Percentiles rank a stretch among this genome's conserved stretches.
phyloP scores from a whole-genome alignment of 2,888 invertebrate species.

The Melieria picta region DNA sequence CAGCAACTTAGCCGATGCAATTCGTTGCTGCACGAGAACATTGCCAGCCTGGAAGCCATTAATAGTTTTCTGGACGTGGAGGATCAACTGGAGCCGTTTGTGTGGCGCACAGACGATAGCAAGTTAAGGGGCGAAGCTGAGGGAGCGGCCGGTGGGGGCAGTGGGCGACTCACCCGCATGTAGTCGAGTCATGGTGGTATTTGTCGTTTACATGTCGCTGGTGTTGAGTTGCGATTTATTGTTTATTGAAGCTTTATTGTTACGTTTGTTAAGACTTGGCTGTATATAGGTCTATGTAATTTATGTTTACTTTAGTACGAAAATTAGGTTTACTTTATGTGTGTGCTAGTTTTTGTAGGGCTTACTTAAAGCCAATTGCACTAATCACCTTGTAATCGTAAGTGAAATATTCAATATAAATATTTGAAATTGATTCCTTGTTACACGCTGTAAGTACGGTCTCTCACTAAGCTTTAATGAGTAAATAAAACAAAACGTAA shows the following conservation, averaged over 20 bases:
- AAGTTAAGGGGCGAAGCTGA: constrained; percentile 56
- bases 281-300: too few relatives aligned
- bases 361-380: too few relatives aligned
- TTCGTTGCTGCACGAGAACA: constrained; percentile 81
- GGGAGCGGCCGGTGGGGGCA: constrained; percentile 38
- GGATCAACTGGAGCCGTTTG: constrained; percentile 87
- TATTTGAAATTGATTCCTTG: too few relatives aligned
- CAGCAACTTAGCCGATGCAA: constrained; percentile 85
- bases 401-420: too few relatives aligned
- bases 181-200: constrained; percentile 39
- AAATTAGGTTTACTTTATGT: too few relatives aligned
- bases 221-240: neutral
- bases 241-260: neutral
- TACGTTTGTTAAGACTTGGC: too few relatives aligned
- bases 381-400: too few relatives aligned
- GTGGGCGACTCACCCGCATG: constrained; percentile 49
- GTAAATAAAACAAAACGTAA: too few relatives aligned
- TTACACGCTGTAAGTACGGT: too few relatives aligned
- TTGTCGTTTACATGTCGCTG: neutral
- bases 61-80: constrained; percentile 85
- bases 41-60: constrained; percentile 85
- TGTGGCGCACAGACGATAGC: constrained; percentile 80
- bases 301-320: too few relatives aligned
- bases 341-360: too few relatives aligned
- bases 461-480: too few relatives aligned